A percentile compares a stretch with the other conserved stretches of the same genome.
phyloP scores from a whole-genome alignment of 2,113 vertebrate genomes.

The Saguinus midas region DNA sequence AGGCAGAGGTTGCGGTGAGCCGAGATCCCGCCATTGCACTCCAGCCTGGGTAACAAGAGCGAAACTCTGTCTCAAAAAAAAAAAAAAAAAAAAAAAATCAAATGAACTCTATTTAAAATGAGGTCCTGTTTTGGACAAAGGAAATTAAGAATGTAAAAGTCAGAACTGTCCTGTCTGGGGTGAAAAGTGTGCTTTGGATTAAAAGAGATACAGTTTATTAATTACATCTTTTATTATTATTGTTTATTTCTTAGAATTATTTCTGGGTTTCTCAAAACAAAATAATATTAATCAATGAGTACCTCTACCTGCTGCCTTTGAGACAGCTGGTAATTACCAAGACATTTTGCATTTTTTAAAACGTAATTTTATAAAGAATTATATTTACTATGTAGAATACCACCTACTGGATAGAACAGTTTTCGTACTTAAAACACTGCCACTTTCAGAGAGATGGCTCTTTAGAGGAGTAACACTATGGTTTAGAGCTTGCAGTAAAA shows the following conservation, averaged over 20 bases:
- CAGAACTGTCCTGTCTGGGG: too few relatives aligned
- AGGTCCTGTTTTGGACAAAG: too few relatives aligned
- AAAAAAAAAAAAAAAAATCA: too few relatives aligned
- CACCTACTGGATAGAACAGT: neutral
- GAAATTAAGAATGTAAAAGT: too few relatives aligned
- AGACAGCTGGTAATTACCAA: constrained; percentile 45
- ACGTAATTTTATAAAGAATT: constrained; percentile 61
- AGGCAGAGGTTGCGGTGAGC: too few relatives aligned
- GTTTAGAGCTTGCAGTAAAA: constrained; percentile 34
- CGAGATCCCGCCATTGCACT: too few relatives aligned
- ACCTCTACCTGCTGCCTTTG: constrained; percentile 29
- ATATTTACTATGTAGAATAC: constrained; percentile 39
- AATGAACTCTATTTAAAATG: too few relatives aligned
- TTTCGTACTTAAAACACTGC: constrained; percentile 58
- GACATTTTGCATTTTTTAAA: constrained; percentile 47
- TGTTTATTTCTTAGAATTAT: constrained; percentile 42
- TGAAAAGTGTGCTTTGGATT: too few relatives aligned
- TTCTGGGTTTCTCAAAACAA: too few relatives aligned
- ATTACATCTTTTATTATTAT: neutral
- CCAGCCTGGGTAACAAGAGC: too few relatives aligned
- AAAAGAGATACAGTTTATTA: too few relatives aligned
- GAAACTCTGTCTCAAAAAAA: too few relatives aligned
- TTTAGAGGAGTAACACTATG: constrained; percentile 34
- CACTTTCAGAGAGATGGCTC: constrained; percentile 46
- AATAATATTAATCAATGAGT: neutral